phyloP scores from a whole-genome alignment of 2,113 vertebrate species.

The Odocoileus virginianus region DNA sequence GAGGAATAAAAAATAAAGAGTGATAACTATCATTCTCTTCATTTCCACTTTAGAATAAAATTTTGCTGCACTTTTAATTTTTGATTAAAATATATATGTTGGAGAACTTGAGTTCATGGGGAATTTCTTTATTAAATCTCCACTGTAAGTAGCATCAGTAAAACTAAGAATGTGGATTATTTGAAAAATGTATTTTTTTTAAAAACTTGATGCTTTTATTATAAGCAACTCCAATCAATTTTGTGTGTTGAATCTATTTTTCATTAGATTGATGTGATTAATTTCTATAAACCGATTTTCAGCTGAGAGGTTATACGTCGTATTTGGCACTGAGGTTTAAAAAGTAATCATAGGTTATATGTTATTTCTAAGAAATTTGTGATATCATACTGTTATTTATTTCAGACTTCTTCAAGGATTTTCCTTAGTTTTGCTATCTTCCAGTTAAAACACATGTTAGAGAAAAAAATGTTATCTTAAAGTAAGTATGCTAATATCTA shows the following conservation, averaged over 20 bases:
- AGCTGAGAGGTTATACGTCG: background rate
- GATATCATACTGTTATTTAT: background rate
- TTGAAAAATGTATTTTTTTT: background rate
- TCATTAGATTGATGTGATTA: constrained; percentile 12
- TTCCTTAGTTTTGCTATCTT: constrained; percentile 13
- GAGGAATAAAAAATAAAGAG: background rate
- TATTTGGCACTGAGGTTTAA: background rate
- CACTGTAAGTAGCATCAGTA: background rate
- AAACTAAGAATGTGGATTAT: background rate
- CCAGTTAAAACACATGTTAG: background rate
- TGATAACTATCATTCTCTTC: background rate
- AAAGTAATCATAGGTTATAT: background rate
- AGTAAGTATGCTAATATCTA: background rate
- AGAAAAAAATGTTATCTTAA: background rate
- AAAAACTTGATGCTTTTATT: background rate
- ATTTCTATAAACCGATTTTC: background rate
- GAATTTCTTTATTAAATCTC: background rate
- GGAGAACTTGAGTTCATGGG: background rate
- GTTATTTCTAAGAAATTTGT: constrained; percentile 33
- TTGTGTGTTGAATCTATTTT: background rate
- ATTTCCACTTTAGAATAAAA: background rate
- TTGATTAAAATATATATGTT: background rate
- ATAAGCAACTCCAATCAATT: background rate
- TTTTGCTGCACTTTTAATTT: background rate
- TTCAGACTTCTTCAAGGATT: background rate